Evolutionary conservation across 1,140 invertebrate species (phyloP).

Genomic region (Drosophila quadrilineata): DNA sequence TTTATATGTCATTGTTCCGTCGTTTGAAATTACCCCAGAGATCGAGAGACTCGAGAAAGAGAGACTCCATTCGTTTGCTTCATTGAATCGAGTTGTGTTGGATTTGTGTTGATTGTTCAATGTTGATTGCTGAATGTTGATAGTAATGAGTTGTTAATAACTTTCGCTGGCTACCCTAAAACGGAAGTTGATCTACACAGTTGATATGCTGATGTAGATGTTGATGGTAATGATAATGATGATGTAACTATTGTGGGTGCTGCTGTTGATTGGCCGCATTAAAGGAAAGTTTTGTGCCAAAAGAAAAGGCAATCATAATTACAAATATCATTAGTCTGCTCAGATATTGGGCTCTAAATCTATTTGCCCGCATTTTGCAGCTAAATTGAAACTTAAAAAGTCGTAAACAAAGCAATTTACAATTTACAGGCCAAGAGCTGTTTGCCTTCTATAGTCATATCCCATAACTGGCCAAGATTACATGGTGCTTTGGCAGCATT

Average conservation of each 20-base stretch:
- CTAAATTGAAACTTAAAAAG: constrained; percentile 57
- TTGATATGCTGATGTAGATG: constrained; percentile 29
- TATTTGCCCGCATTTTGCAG: constrained; percentile 22
- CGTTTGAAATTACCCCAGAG: constrained; percentile 57
- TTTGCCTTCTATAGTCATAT: constrained; percentile 38
- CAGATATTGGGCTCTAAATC: neutral
- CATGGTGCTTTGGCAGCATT: neutral
- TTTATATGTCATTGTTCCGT: constrained; percentile 70
- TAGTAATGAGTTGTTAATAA: constrained; percentile 58
- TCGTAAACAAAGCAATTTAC: constrained; percentile 38
- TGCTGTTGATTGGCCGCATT: constrained; percentile 36
- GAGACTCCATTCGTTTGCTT: constrained; percentile 24
- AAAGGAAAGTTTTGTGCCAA: constrained; percentile 42
- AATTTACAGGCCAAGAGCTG: too few species aligned
- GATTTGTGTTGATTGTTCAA: too few species aligned
- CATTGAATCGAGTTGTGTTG: constrained; percentile 38
- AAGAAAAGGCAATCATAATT: constrained; percentile 19
- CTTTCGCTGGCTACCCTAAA: constrained; percentile 44
- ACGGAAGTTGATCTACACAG: constrained; percentile 56
- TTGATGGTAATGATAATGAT: too few species aligned
- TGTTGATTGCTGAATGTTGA: constrained; percentile 35
- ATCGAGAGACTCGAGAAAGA: neutral
- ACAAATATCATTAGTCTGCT: constrained; percentile 50
- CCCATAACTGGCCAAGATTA: constrained; percentile 21
- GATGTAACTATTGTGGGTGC: constrained; percentile 64